phyloP scores from a whole-genome alignment of 1,140 invertebrate species.

The Diorhabda sublineata region DNA sequence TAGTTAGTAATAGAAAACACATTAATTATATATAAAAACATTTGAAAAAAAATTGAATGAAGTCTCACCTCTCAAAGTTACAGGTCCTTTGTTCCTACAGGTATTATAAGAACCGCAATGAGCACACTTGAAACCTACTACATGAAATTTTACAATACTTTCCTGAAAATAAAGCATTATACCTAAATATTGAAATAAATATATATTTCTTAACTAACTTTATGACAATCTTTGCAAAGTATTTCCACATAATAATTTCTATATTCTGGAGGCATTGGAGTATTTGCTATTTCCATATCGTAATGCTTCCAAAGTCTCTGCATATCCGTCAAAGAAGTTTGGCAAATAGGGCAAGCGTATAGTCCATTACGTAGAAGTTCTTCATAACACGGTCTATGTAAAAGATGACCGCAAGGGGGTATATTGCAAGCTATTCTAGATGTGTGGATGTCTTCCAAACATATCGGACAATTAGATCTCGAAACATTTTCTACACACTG shows the following conservation, averaged over 20 bases:
- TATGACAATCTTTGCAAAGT: constrained; percentile 84
- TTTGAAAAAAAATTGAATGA: too few species aligned
- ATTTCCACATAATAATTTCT: constrained; percentile 72
- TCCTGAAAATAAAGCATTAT: constrained; percentile 53
- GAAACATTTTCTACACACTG: constrained; percentile 87
- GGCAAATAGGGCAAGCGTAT: constrained; percentile 83
- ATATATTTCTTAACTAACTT: constrained; percentile 51
- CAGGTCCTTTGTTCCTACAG: constrained; percentile 61
- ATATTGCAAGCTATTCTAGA: constrained; percentile 82
- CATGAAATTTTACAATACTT: constrained; percentile 76
- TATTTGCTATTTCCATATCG: constrained; percentile 72
- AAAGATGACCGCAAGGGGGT: constrained; percentile 78
- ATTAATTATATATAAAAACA: too few species aligned
- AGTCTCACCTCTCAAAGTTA: constrained; percentile 24
- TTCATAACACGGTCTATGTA: constrained; percentile 78
- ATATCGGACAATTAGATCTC: constrained; percentile 80
- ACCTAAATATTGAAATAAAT: not conserved
- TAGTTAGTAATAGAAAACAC: too few species aligned
- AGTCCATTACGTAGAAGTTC: constrained; percentile 71
- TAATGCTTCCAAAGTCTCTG: constrained; percentile 73
- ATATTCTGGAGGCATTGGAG: constrained; percentile 79
- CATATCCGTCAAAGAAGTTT: constrained; percentile 82
- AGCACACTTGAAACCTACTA: constrained; percentile 77
- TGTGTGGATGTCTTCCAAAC: constrained; percentile 83
- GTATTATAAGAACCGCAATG: constrained; percentile 86